These are phyloP conservation scores for Drosophila serrata DNA, from an alignment of 1,140 invertebrate genomes.

Conservation along the genomic window DNA sequence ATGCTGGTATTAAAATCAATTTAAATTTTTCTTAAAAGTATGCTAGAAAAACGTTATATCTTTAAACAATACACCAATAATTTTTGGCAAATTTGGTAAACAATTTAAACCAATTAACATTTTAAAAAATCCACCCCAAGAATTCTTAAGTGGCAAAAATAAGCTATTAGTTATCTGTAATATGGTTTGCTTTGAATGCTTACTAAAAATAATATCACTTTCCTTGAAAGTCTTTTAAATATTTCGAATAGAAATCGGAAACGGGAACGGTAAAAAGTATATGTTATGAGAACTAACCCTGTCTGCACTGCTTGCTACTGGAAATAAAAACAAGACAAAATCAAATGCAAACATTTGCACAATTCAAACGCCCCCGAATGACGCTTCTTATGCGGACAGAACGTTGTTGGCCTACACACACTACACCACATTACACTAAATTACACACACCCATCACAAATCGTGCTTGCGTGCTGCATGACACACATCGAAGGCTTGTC, in stretches of 20 bases:
- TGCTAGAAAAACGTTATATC: not conserved
- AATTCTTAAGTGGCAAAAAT: not conserved
- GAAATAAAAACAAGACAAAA: slow-evolving; percentile 31
- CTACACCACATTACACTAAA: slow-evolving; percentile 26
- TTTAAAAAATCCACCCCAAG: not conserved
- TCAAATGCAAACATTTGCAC: slow-evolving; percentile 38
- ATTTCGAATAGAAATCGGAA: not conserved
- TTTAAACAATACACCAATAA: not conserved
- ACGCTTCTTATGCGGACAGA: slow-evolving; percentile 13
- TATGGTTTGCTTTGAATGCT: not conserved
- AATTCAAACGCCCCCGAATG: slow-evolving; percentile 5
- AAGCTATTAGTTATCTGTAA: too few species aligned
- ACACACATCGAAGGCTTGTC: slow-evolving; percentile 27
- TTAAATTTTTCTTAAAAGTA: not conserved
- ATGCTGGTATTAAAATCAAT: not conserved
- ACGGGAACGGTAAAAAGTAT: slow-evolving; percentile 1
- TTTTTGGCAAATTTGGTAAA: too few species aligned
- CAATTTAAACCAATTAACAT: too few species aligned
- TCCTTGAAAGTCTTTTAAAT: too few species aligned
- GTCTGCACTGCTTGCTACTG: slow-evolving; percentile 17
- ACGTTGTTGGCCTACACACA: slow-evolving; percentile 19
- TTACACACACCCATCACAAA: slow-evolving; percentile 33
- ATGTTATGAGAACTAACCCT: slow-evolving; percentile 12
- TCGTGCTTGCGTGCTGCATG: slow-evolving; percentile 47
- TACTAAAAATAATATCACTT: not conserved